phyloP scores from a whole-genome alignment of 1,140 invertebrate genomes.

The Megalopta genalis region DNA sequence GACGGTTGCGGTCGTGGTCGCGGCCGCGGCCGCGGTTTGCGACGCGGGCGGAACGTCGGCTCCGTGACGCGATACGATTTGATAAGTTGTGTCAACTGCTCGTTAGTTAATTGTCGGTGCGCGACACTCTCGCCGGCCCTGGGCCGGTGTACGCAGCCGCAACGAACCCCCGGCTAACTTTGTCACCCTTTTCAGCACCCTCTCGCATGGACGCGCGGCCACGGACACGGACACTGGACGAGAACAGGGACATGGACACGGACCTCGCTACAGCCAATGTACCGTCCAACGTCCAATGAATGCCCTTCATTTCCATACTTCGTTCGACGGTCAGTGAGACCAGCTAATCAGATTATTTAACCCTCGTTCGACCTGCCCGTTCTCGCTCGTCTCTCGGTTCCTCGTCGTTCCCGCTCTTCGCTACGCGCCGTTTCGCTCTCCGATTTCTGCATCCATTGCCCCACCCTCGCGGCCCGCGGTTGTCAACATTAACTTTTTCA shows the following conservation, averaged over 20 bases:
- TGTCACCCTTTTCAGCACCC: conserved; percentile 62
- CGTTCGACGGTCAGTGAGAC: conserved; percentile 73
- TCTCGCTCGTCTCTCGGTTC: conserved; percentile 7
- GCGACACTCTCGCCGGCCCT: conserved; percentile 31
- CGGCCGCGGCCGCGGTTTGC: conserved; percentile 44
- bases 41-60: conserved; percentile 30
- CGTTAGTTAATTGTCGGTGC: conserved; percentile 78
- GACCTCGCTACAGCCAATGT: conserved; percentile 45
- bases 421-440: conserved; percentile 10
- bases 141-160: conserved; percentile 61
- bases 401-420: neutral
- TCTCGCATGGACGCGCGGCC: conserved; percentile 23
- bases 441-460: neutral
- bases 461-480: neutral
- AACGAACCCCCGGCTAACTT: conserved; percentile 44
- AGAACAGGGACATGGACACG: neutral
- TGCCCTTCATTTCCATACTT: conserved; percentile 79
- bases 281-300: conserved; percentile 70
- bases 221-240: no score
- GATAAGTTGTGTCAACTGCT: conserved; percentile 80
- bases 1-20: neutral
- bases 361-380: conserved; percentile 62
- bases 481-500: neutral
- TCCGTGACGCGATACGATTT: conserved; percentile 74
- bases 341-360: conserved; percentile 78